Evolutionary conservation across 2,888 invertebrate genomes (phyloP).

Genomic region (Polymixis lichenea): DNA sequence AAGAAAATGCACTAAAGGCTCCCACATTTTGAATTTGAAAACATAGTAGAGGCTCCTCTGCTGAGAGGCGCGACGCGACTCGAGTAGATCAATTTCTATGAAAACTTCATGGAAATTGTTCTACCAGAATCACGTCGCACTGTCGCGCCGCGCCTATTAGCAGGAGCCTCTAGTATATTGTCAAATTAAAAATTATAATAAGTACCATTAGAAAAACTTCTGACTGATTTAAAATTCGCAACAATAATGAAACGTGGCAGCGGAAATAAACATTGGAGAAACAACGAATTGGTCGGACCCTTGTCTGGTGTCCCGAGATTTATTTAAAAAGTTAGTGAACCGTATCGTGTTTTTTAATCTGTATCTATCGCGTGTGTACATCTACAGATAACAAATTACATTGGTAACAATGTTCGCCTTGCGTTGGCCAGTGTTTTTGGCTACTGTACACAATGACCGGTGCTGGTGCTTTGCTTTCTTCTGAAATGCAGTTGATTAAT

Average conservation of each 20-base stretch:
- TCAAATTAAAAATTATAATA: background rate
- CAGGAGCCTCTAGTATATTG: background rate
- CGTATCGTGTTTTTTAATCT: conserved; percentile 64
- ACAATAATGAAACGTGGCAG: conserved; percentile 71
- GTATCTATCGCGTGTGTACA: conserved; percentile 38
- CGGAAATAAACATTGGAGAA: conserved; percentile 71
- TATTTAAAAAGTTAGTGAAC: conserved; percentile 84
- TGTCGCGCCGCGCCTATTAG: too few relatives aligned
- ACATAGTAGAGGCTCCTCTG: too few relatives aligned
- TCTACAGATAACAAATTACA: conserved; percentile 55
- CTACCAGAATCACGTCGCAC: too few relatives aligned
- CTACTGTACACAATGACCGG: background rate
- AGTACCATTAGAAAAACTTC: conserved; percentile 57
- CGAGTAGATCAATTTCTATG: too few relatives aligned
- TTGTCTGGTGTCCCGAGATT: conserved; percentile 79
- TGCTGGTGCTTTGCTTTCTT: background rate
- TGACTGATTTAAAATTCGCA: conserved; percentile 67
- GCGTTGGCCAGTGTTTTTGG: conserved; percentile 17
- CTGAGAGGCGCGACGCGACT: too few relatives aligned
- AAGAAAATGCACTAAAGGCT: too few relatives aligned
- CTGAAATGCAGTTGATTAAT: background rate
- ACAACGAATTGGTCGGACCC: conserved; percentile 79
- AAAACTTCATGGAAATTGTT: too few relatives aligned
- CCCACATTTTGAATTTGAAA: too few relatives aligned
- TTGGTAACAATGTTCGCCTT: conserved; percentile 28